Percentiles rank a stretch among this genome's conserved stretches.
Conservation (phyloP, 2,888 invertebrate genomes). For the Notocelia uddmanniana region DNA sequence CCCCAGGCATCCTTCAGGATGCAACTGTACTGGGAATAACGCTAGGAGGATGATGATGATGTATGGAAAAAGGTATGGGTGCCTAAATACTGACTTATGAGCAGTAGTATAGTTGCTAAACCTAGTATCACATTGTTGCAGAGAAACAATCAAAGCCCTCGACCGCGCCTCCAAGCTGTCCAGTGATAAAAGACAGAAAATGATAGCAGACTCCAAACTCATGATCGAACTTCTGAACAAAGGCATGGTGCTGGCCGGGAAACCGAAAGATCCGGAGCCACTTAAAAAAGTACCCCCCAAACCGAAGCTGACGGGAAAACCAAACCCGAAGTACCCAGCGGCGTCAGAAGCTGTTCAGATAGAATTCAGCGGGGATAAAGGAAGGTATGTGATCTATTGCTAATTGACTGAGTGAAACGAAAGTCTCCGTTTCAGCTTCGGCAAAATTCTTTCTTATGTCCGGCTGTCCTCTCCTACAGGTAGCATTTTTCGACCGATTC, state of each 20-base stretch:
- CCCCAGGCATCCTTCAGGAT: too few relatives aligned
- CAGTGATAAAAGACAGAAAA: slow-evolving; percentile 86
- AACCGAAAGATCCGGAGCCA: slow-evolving; percentile 71
- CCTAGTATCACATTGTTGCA: slow-evolving; percentile 55
- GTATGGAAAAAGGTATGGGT: too few relatives aligned
- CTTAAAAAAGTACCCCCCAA: slow-evolving; percentile 70
- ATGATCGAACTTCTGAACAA: slow-evolving; percentile 90
- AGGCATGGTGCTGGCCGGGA: slow-evolving; percentile 82
- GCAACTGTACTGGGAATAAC: too few relatives aligned
- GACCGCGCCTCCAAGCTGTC: slow-evolving; percentile 88
- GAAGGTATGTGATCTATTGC: slow-evolving; percentile 87
- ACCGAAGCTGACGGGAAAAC: slow-evolving; percentile 76
- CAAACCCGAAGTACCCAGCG: slow-evolving; percentile 79
- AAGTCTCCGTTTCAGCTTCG: too few relatives aligned
- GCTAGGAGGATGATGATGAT: too few relatives aligned
- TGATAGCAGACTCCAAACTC: slow-evolving; percentile 88
- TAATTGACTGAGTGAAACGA: too few relatives aligned
- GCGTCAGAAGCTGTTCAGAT: slow-evolving; percentile 88
- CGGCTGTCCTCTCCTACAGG: too few relatives aligned
- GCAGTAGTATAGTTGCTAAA: neutral
- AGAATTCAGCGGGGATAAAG: slow-evolving; percentile 86
- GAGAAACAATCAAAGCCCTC: slow-evolving; percentile 88
- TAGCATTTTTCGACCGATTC: too few relatives aligned
- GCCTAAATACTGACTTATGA: too few relatives aligned
- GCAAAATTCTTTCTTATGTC: too few relatives aligned